Evolutionary conservation across 2,797 vertebrate genomes (phyloP), one percentile per base, ranked within the genome.

Genomic region (Lepilemur ruficaudatus): DNA sequence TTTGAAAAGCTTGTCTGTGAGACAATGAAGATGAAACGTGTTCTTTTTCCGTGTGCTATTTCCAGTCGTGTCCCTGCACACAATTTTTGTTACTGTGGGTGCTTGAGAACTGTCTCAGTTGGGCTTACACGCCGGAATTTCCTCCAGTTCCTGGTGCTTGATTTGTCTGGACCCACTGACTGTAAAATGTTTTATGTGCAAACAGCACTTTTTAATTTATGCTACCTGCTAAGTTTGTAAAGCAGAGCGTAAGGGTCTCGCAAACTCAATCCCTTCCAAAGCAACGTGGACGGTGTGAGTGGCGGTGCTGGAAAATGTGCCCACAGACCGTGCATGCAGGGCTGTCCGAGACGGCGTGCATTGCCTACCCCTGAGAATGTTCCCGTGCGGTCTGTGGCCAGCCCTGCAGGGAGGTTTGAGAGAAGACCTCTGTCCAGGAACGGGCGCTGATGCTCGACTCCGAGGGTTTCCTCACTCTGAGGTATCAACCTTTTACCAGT

Each of bases 311-410:
- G 38, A n/a, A 6, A n/a, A 15, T 22, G 8, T 11, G 13, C 1
- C 41, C 12, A 9, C n/a, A 17, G 48, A 7, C 22, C 5, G 2
- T 3, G 14, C 9, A 10, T 23, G 8, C 2, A 28, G 59, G 10
- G 22, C 43, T 87, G 7, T 70, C 25, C 0, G 0, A 17, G 28
- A 8, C 1, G 23, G 18, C 8, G 3, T 13, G 43, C 1, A 15
- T 11, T 50, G 11, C 59, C 18, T 4, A 0, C 9, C 5, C 73
- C 15, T 35, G 76, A 50, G 35, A 17, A 10, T 28, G 1, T 11
- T 52, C 72, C 13, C 7, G 12, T 3, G 11, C 2, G 43, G 14
- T 55, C 43, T 22, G 5, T 10, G 35, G 13, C 22, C 10, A 38
- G 35, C 17, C 69, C 50, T 50, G 38, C 17, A 28, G 35, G 41